phyloP scores from a whole-genome alignment of 2,113 vertebrate genomes.

The Eubucco bourcierii region DNA sequence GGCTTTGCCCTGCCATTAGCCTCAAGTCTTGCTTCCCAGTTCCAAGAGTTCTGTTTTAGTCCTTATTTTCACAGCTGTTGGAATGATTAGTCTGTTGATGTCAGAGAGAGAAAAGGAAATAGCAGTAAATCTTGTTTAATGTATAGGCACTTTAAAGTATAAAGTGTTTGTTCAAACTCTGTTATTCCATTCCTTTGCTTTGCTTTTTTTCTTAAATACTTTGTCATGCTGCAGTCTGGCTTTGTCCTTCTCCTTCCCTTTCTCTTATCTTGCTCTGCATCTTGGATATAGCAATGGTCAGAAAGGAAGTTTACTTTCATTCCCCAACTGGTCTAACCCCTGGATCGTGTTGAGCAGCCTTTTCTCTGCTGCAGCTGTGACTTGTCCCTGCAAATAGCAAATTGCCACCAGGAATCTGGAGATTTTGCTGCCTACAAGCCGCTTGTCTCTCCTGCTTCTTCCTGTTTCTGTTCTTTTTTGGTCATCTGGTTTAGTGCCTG shows the following conservation, averaged over 20 bases:
- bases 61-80: slow-evolving; percentile 64
- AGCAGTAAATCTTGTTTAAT: slow-evolving; percentile 49
- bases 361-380: neutral
- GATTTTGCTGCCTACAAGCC: neutral
- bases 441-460: neutral
- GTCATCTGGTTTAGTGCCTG: slow-evolving; percentile 8
- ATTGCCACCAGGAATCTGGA: neutral
- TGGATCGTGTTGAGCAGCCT: neutral
- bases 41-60: neutral
- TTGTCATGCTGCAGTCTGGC: neutral
- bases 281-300: neutral
- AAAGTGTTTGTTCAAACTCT: neutral
- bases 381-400: neutral
- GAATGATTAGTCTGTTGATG: slow-evolving; percentile 24
- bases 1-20: neutral
- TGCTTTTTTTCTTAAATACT: neutral
- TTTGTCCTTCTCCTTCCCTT: neutral
- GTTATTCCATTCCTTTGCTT: neutral
- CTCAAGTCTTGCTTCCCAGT: neutral
- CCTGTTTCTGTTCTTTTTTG: neutral
- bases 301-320: slow-evolving; percentile 6
- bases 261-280: slow-evolving; percentile 23
- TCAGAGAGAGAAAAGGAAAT: slow-evolving; percentile 28
- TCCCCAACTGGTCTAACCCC: neutral
- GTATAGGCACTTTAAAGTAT: slow-evolving; percentile 33